Evolutionary conservation across 2,797 vertebrate species (phyloP), one percentile per base, ranked within the genome.

Genomic region (Oceanodroma leucorhoa): DNA sequence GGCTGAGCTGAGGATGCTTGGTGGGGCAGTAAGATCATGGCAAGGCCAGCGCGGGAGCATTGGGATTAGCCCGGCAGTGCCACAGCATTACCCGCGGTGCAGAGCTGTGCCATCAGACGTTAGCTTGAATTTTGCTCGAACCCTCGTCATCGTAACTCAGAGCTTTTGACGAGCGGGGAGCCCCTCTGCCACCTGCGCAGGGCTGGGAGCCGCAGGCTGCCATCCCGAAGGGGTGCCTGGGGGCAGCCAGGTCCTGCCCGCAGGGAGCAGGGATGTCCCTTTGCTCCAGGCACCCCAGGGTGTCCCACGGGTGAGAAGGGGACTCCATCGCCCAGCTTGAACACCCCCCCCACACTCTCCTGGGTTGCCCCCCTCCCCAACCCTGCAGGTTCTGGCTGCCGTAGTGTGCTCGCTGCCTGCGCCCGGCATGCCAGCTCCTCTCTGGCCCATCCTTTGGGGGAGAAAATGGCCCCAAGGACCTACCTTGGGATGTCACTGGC

Each of bases 401-500:
- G 0, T 62, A 29, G 34, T 16, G 10, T n/a, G 48, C 72, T 83
- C 0, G 0, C 57, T 87, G 40, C 45, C 38, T 3, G 0, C 0
- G 5, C 24, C 55, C 3, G 1, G 14, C 15, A 3, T 16, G 41
- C 53, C 70, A 73, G 41, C 30, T 73, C 43, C 51, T 40, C 43
- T 71, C 48, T 64, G 29, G 3, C 45, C 55, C 53, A 67, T 77
- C 27, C 26, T 50, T 23, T 38, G 7, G 4, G 11, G 38, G 30
- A 87, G 54, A 75, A 82, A 57, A 76, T 21, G 32, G 8, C 45
- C 69, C 43, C 50, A 64, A 36, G 46, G 30, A 57, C 97, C 40
- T 98, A 99, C 99, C 98, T 98, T 98, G 96, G 86, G 96, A 93
- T 83, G 98, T 97, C 87, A 98, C 93, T 7, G 79, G 91, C 95